phyloP scores from a whole-genome alignment of 2,888 invertebrate species.

The Amblyjoppa fuscipennis region DNA sequence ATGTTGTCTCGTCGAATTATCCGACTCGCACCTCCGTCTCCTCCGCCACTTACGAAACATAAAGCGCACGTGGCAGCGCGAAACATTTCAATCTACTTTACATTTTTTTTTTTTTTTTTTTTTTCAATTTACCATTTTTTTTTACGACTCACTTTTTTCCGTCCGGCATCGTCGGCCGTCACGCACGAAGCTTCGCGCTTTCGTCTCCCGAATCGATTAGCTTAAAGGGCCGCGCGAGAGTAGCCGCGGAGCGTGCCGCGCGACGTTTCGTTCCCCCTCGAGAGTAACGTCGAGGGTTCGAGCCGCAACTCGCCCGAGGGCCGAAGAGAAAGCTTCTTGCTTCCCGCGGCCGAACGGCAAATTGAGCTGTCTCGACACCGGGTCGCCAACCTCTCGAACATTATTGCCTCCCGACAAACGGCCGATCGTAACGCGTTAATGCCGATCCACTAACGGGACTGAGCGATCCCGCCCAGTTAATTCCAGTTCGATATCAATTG shows the following conservation, averaged over 20 bases:
- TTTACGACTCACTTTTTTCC: slow-evolving; percentile 4
- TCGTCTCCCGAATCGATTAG: slow-evolving; percentile 51
- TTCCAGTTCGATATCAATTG: neutral
- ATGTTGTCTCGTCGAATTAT: neutral
- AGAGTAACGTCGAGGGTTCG: slow-evolving; percentile 9
- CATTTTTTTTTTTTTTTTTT: slow-evolving; percentile 33
- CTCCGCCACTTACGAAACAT: neutral
- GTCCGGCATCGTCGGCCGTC: slow-evolving; percentile 25
- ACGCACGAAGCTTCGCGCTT: slow-evolving; percentile 7
- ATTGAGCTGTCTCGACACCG: slow-evolving; percentile 43
- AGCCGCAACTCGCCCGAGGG: neutral
- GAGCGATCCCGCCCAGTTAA: slow-evolving; percentile 37
- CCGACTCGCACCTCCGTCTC: neutral
- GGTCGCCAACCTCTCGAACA: slow-evolving; percentile 40
- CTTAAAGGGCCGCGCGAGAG: slow-evolving; percentile 30
- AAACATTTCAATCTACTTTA: slow-evolving; percentile 33
- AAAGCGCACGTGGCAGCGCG: slow-evolving; percentile 17
- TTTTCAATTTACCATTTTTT: slow-evolving; percentile 22
- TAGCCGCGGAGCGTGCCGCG: slow-evolving; percentile 42
- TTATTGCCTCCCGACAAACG: slow-evolving; percentile 48
- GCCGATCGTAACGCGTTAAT: slow-evolving; percentile 36
- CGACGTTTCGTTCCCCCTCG: slow-evolving; percentile 35
- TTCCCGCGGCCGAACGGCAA: slow-evolving; percentile 8
- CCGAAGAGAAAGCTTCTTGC: slow-evolving; percentile 40
- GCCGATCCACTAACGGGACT: slow-evolving; percentile 55